Evolutionary conservation across 2,113 vertebrate species (phyloP), one percentile per base, ranked within the genome.

Genomic region (Cavia porcellus): DNA sequence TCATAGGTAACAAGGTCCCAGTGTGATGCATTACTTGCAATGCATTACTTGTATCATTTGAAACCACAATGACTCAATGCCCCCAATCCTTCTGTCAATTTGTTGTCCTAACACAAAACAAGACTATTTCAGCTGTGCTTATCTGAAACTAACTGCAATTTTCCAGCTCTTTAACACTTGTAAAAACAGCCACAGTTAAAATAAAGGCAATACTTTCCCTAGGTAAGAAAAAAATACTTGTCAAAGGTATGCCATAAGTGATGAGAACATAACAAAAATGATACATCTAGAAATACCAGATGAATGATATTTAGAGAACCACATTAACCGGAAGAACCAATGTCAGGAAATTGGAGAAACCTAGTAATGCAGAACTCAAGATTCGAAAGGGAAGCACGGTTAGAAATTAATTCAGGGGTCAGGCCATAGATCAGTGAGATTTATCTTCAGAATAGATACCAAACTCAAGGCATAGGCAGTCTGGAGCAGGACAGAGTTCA

Each of bases 61-160:
- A 98, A 95, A 87, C 11, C 83, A 38, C 15, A n/a, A 15, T 42
- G 11, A 94, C 64, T 55, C 89, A 81, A 10, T 87, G 94, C 55
- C 92, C 55, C 90, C 81, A 57, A 94, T 95, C 94, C n/a, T 77
- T 25, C 96, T 95, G 95, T 90, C 81, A 92, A 93, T 89, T 95
- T 94, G 70, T 24, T 94, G 90, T 47, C 68, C 25, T 86, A 42
- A 24, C 38, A 95, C 64, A 64, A 95, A 97, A 75, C 79, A 92
- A 79, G 88, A 97, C 95, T 96, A 96, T 70, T 86, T 93, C 85
- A 81, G 6, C 91, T 97, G 61, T 93, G 95, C 88, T 95, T 92
- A 94, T 97, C 95, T 1, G 24, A 96, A 95, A n/a, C 72, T 95
- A 86, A 52, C 15, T 91, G 95, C 95, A 85, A 86, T 91, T 95